Percentiles rank a stretch among this genome's conserved stretches.
These are phyloP conservation scores for Parnassius glacialis DNA, from an alignment of 2,888 invertebrate species.

Conservation along the genomic window DNA sequence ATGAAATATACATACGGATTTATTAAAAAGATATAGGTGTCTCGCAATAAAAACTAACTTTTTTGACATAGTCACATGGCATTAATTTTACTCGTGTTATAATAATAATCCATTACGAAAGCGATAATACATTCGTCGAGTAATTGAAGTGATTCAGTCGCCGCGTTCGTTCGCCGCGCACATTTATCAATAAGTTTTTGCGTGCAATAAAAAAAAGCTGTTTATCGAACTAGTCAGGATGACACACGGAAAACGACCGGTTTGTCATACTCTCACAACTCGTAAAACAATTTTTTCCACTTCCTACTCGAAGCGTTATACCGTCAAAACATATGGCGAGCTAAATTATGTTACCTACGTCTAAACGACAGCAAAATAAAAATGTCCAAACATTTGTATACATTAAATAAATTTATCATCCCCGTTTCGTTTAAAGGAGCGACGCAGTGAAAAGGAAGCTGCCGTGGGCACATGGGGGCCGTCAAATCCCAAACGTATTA, in stretches of 20 bases:
- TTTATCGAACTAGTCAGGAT: constrained; percentile 49
- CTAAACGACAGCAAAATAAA: constrained; percentile 79
- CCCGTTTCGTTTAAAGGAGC: constrained; percentile 69
- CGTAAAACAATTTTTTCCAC: constrained; percentile 76
- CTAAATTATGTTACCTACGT: constrained; percentile 79
- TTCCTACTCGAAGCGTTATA: constrained; percentile 72
- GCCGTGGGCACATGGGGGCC: constrained; percentile 75
- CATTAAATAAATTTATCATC: constrained; percentile 81
- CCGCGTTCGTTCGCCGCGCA: constrained; percentile 41
- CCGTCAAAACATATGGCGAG: constrained; percentile 76
- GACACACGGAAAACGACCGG: constrained; percentile 54
- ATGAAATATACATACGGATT: neutral
- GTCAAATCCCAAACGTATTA: constrained; percentile 78
- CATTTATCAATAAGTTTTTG: constrained; percentile 55
- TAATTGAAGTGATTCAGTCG: constrained; percentile 47
- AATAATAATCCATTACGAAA: constrained; percentile 17
- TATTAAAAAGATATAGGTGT: neutral
- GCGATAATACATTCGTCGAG: constrained; percentile 24
- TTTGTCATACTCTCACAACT: constrained; percentile 72
- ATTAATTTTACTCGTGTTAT: constrained; percentile 10
- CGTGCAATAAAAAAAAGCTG: constrained; percentile 55
- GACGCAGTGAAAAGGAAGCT: constrained; percentile 69
- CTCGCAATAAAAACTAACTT: constrained; percentile 3
- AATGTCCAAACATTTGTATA: constrained; percentile 82
- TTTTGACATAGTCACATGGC: constrained; percentile 5